Base-by-base conservation (phyloP, 1,140 invertebrate species). In the Diplogasteroides magnus region DNA sequence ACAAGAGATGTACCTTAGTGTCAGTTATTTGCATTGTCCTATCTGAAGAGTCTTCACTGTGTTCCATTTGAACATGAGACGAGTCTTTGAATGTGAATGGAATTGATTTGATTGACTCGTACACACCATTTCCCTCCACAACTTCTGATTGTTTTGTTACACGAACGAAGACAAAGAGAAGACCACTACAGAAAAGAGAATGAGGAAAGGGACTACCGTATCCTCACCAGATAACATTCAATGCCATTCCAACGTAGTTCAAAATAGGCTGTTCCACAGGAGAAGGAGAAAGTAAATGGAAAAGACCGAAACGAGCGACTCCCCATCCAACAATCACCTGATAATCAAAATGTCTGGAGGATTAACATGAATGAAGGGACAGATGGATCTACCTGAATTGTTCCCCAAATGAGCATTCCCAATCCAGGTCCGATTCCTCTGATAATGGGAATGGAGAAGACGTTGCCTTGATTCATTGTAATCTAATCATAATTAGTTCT, bases 291-390 rank as follows among this genome's bases (percentile, higher is more conserved):
- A 80, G 68, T 31, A 76, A 77, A 2, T 73, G 70, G 59, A 81
- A 81, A 28, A 80, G 62, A 23, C 78, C 78, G 65, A 81, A 80
- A 31, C 77, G 75, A 37, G 78, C 78, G 25, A 81, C 76, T 66
- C 74, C 72, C 79, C 79, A 80, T 19, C 78, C 78, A 25, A 81
- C 79, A 2, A 76, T 68, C 14, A 79, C 73, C 79, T 79, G 29
- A 68, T 74, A 64, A 25, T 65, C 19, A n/a, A 19, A 64, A 69
- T 64, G 15, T 61, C 26, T 25, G 23, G 1, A 48, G 27, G 2
- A 31, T 48, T 23, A 27, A 23, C 2, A 58, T 26, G 31, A 23
- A 23, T 48, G 31, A 61, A 31, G 6, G 6, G 19, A 48, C 19
- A 48, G 14, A 31, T 69, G 6, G n/a, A 61, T 25, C 27, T 31